These are phyloP conservation scores for Trissoscelio sp. DNA, from an alignment of 2,888 invertebrate genomes.

Conservation along the genomic window DNA sequence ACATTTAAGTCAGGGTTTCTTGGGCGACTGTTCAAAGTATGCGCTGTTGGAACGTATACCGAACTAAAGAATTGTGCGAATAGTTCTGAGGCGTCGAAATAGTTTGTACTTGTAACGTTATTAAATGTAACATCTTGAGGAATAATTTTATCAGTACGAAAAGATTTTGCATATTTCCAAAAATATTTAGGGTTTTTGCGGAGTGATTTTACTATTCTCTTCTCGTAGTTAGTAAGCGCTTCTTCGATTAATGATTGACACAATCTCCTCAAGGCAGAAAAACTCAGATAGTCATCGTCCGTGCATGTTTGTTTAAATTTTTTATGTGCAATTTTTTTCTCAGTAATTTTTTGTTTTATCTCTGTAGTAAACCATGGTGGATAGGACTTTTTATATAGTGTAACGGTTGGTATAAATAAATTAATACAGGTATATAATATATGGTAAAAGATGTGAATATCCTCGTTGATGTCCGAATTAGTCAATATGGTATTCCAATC, in stretches of 20 bases:
- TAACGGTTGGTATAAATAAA: background rate
- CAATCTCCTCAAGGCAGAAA: background rate
- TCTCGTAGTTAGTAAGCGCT: background rate
- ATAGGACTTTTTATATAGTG: background rate
- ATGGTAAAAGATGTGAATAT: background rate
- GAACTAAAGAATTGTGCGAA: conserved; percentile 16
- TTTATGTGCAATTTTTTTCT: conserved; percentile 15
- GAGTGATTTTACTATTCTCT: too few species aligned
- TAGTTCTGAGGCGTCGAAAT: background rate
- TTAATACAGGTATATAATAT: conserved; percentile 1
- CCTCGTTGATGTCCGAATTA: background rate
- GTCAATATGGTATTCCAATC: background rate
- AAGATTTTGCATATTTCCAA: conserved; percentile 26
- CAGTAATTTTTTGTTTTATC: background rate
- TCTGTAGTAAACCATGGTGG: conserved; percentile 3
- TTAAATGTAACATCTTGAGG: background rate
- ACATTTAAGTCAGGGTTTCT: too few species aligned
- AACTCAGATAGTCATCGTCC: background rate
- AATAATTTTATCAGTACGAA: background rate
- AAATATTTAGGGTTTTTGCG: conserved; percentile 12
- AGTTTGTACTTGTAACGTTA: conserved; percentile 1
- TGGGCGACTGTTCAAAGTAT: too few species aligned
- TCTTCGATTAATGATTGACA: background rate
- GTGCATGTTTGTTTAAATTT: background rate
- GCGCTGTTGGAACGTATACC: background rate